Evolutionary conservation across 64 coral and sea anemone genomes (phyloP), one percentile per base, ranked within the genome.

Genomic region (Montipora cactus): DNA sequence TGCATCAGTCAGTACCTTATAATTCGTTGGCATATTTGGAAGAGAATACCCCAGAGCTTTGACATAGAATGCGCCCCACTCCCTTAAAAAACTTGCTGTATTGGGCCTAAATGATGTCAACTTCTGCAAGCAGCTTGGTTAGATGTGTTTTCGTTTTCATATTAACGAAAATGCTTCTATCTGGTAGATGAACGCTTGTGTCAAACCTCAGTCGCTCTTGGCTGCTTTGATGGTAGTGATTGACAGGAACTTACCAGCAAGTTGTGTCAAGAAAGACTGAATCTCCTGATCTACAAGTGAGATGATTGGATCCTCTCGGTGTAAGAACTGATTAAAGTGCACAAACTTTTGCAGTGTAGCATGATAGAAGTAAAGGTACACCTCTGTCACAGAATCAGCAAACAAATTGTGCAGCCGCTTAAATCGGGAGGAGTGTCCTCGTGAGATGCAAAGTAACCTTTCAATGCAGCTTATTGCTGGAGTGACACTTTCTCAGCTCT

Each of bases 11-110:
- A 91, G 79, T 62, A 95, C 77, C 16, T 90, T 67, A 66, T 90
- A 88, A 67, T 76, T 53, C 21, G 91, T 64, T 79, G 94, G 94
- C 73, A 95, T 47, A 91, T 84, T 95, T 85, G 61, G 25, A 77
- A 95, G 79, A 79, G 88, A 80, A 95, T 95, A 95, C 61, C 76
- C 93, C 25, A 86, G 20, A 76, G 87, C 47, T 90, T 83, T 89
- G 49, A 74, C 47, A 83, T 90, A 93, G 86, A 90, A 90, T 90
- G n/a, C 88, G 45, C 74, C 68, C 28, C 88, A 87, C 72, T 91
- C 72, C 88, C 11, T 81, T 91, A 82, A 83, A 94, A 79, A 91
- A 91, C 52, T 81, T 91, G 58, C 25, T 91, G 28, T 7, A 22
- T 74, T 20, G 70, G 7, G 19, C 70, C 70, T 74, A 22, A 74